Conservation (phyloP, 1,140 invertebrate species). For the Brachionus calyciflorus region DNA sequence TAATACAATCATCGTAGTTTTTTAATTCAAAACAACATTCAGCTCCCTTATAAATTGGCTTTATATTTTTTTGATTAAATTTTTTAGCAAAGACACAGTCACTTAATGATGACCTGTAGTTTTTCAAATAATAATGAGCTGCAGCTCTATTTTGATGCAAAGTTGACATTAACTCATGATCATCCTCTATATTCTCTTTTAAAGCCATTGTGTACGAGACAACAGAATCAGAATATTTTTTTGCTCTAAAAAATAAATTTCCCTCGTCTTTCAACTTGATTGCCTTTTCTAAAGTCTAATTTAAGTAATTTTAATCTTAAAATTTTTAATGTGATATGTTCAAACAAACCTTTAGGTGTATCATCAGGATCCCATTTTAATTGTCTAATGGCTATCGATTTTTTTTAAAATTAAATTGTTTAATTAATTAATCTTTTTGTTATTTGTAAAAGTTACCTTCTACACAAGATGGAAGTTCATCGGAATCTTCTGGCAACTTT, state of each 20-base stretch:
- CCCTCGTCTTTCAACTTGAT: slow-evolving; percentile 46
- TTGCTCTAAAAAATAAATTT: slow-evolving; percentile 31
- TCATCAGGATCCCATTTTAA: slow-evolving; percentile 47
- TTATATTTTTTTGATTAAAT: slow-evolving; percentile 73
- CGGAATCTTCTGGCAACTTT: slow-evolving; percentile 8
- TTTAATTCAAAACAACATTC: slow-evolving; percentile 70
- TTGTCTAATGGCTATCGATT: slow-evolving; percentile 18
- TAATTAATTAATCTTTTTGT: background rate
- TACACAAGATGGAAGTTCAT: slow-evolving; percentile 12
- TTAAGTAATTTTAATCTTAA: background rate
- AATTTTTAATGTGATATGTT: background rate
- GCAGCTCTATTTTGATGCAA: slow-evolving; percentile 28
- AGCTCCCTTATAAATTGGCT: slow-evolving; percentile 72
- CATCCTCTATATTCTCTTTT: slow-evolving; percentile 8
- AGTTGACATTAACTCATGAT: background rate
- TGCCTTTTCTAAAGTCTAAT: slow-evolving; percentile 6
- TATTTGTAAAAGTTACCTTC: slow-evolving; percentile 24
- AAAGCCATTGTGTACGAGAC: slow-evolving; percentile 32
- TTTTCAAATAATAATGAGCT: slow-evolving; percentile 20
- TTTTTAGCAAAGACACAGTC: slow-evolving; percentile 75
- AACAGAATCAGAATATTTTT: slow-evolving; percentile 31
- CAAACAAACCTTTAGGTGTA: slow-evolving; percentile 23
- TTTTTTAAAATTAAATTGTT: background rate
- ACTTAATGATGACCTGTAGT: slow-evolving; percentile 63
- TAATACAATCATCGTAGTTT: slow-evolving; percentile 71